Conservation (phyloP, 2,797 vertebrate species). For the Ceyx erithaca region DNA sequence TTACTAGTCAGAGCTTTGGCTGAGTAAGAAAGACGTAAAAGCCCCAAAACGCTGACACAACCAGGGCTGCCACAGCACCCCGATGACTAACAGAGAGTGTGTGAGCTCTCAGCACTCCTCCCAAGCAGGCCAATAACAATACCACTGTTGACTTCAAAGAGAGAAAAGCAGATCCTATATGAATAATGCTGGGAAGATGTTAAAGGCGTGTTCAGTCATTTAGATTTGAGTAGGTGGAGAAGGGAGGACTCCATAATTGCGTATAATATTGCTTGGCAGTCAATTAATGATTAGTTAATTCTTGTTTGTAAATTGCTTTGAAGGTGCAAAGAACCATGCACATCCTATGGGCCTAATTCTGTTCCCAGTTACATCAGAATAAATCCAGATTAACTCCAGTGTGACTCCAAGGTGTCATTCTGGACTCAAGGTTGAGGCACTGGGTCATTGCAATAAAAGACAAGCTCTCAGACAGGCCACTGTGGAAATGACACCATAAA, state of each 20-base stretch:
- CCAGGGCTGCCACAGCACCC: constrained; percentile 11
- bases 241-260: constrained; percentile 70
- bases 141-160: constrained; percentile 70
- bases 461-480: neutral
- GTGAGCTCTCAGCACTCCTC: constrained; percentile 65
- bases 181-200: constrained; percentile 71
- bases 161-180: constrained; percentile 37
- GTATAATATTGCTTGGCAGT: constrained; percentile 45
- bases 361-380: constrained; percentile 11
- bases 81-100: constrained; percentile 59
- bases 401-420: neutral
- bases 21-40: constrained; percentile 45
- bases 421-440: neutral
- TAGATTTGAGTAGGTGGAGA: constrained; percentile 67
- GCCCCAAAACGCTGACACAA: constrained; percentile 64
- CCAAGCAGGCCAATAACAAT: constrained; percentile 50
- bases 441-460: neutral
- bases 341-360: constrained; percentile 17
- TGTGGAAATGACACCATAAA: neutral
- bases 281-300: constrained; percentile 71
- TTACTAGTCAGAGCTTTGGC: constrained; percentile 19
- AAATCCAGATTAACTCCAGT: neutral
- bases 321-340: constrained; percentile 20
- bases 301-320: constrained; percentile 67
- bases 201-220: constrained; percentile 69